Evolutionary conservation across 2,888 invertebrate species (phyloP).

Genomic region (Latrodectus hesperus): DNA sequence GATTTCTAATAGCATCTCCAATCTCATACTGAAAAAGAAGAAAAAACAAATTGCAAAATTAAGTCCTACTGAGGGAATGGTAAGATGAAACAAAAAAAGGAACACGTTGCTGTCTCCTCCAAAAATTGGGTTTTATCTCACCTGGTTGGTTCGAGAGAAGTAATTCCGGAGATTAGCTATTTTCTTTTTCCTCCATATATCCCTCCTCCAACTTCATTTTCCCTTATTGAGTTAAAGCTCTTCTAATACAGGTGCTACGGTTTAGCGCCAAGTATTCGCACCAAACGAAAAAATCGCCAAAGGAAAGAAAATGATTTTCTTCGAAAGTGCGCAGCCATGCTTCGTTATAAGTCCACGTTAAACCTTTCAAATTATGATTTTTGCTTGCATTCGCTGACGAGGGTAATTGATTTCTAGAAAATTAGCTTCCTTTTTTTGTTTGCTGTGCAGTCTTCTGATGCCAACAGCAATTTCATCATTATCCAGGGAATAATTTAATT

Average conservation of each 20-base stretch:
- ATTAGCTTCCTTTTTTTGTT: neutral
- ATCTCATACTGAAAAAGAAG: neutral
- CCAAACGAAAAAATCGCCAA: too few relatives aligned
- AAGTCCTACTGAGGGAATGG: constrained; percentile 29
- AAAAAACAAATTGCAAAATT: constrained; percentile 36
- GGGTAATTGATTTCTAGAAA: constrained; percentile 19
- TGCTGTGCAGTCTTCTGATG: neutral
- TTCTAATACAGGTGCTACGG: constrained; percentile 19
- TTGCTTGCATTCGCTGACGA: constrained; percentile 9
- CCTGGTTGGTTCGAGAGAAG: constrained; percentile 45
- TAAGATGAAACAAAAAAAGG: constrained; percentile 7
- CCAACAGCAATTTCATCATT: neutral
- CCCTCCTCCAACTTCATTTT: constrained; percentile 6
- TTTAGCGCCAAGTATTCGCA: neutral
- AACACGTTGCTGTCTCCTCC: neutral
- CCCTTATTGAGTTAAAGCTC: constrained; percentile 41
- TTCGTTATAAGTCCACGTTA: neutral
- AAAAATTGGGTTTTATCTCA: constrained; percentile 39
- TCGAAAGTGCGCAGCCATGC: too few relatives aligned
- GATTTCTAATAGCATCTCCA: too few relatives aligned
- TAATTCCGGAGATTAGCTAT: constrained; percentile 47
- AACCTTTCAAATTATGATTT: constrained; percentile 18
- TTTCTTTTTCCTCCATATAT: neutral
- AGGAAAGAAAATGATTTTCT: too few relatives aligned
- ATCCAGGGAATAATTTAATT: neutral